Conservation (phyloP, 2,113 vertebrate genomes). For the Empidonax alnorum region DNA sequence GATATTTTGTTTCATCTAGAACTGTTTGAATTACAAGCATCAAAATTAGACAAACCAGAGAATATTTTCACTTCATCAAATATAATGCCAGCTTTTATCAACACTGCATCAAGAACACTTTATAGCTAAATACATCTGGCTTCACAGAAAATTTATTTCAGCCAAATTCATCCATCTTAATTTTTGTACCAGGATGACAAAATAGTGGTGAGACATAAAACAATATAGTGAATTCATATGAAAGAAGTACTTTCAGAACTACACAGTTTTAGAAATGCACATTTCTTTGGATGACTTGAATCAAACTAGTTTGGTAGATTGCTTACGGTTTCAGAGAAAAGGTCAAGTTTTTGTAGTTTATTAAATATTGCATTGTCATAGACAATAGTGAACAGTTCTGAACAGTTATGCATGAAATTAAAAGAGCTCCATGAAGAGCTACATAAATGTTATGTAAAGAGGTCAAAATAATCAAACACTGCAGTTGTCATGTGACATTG, state of each 20-base stretch:
- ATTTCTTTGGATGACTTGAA: neutral
- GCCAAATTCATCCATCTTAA: neutral
- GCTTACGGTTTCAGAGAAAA: neutral
- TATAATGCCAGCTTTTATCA: neutral
- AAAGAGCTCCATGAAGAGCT: neutral
- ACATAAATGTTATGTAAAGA: neutral
- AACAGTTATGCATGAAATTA: neutral
- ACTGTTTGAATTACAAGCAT: neutral
- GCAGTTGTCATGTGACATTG: neutral
- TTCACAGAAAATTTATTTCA: slow-evolving; percentile 11
- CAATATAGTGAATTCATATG: neutral
- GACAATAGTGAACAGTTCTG: neutral
- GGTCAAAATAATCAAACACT: neutral
- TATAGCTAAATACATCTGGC: neutral
- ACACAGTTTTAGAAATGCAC: neutral
- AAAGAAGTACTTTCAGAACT: neutral
- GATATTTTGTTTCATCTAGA: neutral
- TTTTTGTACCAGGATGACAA: slow-evolving; percentile 10
- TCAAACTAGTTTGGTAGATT: neutral
- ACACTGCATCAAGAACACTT: neutral
- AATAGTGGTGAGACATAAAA: slow-evolving; percentile 9
- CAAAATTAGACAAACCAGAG: neutral
- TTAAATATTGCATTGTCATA: neutral
- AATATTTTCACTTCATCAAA: neutral
- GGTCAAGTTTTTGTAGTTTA: neutral